Base-by-base conservation (phyloP, 1,140 invertebrate species). In the Oedothorax gibbosus region DNA sequence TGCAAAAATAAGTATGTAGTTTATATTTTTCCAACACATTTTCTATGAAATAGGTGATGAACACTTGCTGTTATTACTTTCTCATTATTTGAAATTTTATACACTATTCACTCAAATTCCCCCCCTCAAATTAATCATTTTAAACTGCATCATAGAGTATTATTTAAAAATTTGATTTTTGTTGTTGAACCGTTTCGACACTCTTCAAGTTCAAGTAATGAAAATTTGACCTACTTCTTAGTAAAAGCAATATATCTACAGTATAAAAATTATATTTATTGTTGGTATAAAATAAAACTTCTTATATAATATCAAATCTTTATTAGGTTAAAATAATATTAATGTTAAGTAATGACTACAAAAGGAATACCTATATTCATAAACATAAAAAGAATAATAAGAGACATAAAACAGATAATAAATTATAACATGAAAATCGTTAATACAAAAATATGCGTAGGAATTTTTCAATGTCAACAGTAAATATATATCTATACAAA, bases 121-220 rank as follows among this genome's bases (percentile, higher is more conserved):
- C 35, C 35, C 35, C 35, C 5, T 35, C 35, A 35, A 35, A 35
- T 35, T 35, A 35, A 35, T 35, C 35, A 2, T 35, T 2, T 2
- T 35, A 35, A 35, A 35, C 35, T 35, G 35, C 35, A 35, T 35
- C 35, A n/a, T n/a, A 35, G 35, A 35, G 35, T 5, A 35, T 35
- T 2, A 35, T 35, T 35, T 35, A 35, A 35, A 35, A 35, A 35
- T 2, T 35, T 35, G n/a, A 35, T 35, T 35, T 35, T 35, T 5
- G 1, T 35, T 35, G 35, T 35, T 35, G 93, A 90, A 88, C 95
- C 93, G 21, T 93, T 90, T 53, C 90, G 90, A 88, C 94, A 93
- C 21, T 96, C 93, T 15, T 95, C 87, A 95, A 93, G 89, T 97
- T 96, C 35, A 98, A 91, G 0, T 95, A 92, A 57, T 95, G 96